These are phyloP conservation scores for Protophormia terraenovae DNA, from an alignment of 2,888 invertebrate species.

Conservation along the genomic window DNA sequence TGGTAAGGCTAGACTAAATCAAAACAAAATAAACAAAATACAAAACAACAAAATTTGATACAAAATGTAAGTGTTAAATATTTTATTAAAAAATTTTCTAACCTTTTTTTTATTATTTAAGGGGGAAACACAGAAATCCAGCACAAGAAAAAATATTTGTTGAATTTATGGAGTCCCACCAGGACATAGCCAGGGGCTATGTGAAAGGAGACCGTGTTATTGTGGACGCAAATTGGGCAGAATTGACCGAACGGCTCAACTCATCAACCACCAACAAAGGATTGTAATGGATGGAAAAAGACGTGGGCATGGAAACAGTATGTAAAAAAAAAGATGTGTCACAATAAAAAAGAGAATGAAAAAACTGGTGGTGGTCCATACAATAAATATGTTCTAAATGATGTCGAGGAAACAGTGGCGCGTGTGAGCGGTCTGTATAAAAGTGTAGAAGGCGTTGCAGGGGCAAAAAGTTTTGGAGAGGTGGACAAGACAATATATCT, in stretches of 20 bases:
- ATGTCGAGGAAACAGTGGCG: neutral
- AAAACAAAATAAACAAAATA: too few species aligned
- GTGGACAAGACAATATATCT: neutral
- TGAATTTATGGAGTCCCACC: conserved; percentile 36
- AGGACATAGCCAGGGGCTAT: too few species aligned
- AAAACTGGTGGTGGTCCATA: neutral
- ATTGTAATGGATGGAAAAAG: neutral
- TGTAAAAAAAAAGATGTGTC: neutral
- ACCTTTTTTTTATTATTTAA: neutral
- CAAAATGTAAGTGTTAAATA: too few species aligned
- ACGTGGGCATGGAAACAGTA: neutral
- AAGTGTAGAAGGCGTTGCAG: conserved; percentile 7
- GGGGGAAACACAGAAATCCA: conserved; percentile 9
- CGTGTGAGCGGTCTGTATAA: neutral
- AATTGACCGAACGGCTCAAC: too few species aligned
- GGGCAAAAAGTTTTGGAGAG: too few species aligned
- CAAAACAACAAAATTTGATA: too few species aligned
- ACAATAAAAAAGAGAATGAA: conserved; percentile 6
- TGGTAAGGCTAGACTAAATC: too few species aligned
- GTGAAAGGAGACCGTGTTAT: too few species aligned
- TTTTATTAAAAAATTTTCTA: too few species aligned
- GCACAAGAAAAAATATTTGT: conserved; percentile 13
- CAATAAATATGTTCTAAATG: neutral
- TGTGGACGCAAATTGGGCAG: too few species aligned
- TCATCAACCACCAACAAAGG: neutral